Base-by-base conservation (phyloP, 2,113 vertebrate species). In the Mola mola region DNA sequence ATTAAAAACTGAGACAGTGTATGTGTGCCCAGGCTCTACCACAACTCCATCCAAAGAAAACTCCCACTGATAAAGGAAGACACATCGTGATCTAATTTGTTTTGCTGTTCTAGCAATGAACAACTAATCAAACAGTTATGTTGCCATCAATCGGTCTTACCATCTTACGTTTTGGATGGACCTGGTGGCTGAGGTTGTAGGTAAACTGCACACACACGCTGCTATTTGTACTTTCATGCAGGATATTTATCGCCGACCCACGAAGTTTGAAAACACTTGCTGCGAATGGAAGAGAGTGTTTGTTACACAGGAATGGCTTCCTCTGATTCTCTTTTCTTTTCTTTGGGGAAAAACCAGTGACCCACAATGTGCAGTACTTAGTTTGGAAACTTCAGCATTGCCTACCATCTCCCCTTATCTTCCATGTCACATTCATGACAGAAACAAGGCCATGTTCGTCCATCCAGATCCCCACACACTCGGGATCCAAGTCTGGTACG, bases 11-110 rank as follows among this genome's bases (percentile, higher is more conserved):
- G 81, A 66, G 61, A 91, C 26, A 1, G 15, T 28, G 8, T 92
- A 93, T 0, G 66, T 84, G 11, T 75, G 72, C 0, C 42, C 36
- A 0, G 87, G 87, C 1, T 88, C 68, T 0, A 87, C 86, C 17
- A 72, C 47, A 38, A 90, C 58, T 21, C 66, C 70, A 26, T 85
- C 64, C 50, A 88, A 59, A n/a, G 68, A 81, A 76, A 92, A 91
- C 0, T 16, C 81, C 90, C 91, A 92, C 91, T 93, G 13, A 47
- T 49, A n/a, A 49, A 29, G 36, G 37, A 66, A 51, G 13, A 36
- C 21, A 63, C 22, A 50, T n/a, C 2, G 2, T 0, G 21, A n/a
- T n/a, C n/a, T n/a, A n/a, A 5, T 1, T 46, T 9, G 15, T 3
- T 43, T 1, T 28, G 36, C 7, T 43, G 31, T 36, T 4, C 3